phyloP scores from a whole-genome alignment of 2,113 vertebrate species.

The Gallinago paraguaiae region DNA sequence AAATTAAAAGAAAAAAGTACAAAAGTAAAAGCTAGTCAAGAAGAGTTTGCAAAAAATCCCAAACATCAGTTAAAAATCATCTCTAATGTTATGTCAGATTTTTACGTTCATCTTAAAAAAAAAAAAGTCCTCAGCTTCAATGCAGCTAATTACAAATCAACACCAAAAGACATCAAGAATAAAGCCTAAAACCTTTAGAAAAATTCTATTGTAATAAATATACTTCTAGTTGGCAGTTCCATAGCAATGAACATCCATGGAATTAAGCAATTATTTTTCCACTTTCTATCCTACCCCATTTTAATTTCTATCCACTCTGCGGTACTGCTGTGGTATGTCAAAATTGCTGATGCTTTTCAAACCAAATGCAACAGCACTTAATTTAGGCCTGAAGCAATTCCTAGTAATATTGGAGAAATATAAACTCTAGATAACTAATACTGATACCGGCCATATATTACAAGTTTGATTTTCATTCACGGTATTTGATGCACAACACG shows the following conservation, averaged over 20 bases:
- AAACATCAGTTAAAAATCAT: neutral
- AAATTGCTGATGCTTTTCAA: constrained; percentile 13
- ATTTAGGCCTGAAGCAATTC: neutral
- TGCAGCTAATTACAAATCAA: neutral
- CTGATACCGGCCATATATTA: neutral
- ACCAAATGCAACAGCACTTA: neutral
- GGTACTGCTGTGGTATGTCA: neutral
- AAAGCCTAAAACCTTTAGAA: neutral
- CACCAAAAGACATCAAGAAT: neutral
- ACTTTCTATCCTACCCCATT: neutral
- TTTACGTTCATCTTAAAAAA: neutral
- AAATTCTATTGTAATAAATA: neutral
- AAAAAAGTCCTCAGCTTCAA: neutral
- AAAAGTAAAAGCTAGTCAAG: neutral
- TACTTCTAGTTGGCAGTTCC: neutral
- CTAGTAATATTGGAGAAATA: neutral
- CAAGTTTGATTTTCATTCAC: neutral
- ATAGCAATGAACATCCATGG: neutral
- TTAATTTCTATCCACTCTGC: neutral
- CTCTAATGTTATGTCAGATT: neutral
- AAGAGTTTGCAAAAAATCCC: neutral
- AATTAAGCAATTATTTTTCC: neutral
- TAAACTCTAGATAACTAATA: neutral
- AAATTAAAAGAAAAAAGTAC: constrained; percentile 34
- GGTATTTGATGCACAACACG: neutral